Evolutionary conservation across 2,797 vertebrate genomes (phyloP).

Genomic region (Cossypha niveicapilla): DNA sequence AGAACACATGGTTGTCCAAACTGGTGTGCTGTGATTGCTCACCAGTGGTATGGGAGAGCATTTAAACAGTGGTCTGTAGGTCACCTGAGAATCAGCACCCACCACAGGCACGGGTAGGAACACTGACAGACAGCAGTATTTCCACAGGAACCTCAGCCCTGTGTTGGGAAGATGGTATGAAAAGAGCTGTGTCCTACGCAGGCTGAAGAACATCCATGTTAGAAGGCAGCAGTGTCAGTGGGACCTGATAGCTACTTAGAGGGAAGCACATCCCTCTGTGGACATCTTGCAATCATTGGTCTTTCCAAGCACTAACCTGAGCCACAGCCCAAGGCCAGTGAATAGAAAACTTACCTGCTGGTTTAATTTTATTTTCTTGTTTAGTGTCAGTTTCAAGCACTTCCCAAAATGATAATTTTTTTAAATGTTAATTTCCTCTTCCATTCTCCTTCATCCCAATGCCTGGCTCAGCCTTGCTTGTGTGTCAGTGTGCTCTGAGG

Average conservation of each 20-base stretch:
- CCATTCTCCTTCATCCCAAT: background rate
- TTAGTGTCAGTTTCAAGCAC: conserved; percentile 4
- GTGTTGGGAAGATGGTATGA: background rate
- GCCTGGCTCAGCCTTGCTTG: background rate
- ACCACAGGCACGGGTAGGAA: background rate
- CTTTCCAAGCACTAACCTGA: background rate
- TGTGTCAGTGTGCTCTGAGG: background rate
- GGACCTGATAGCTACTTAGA: background rate
- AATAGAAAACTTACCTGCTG: background rate
- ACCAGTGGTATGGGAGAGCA: background rate
- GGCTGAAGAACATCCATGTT: background rate
- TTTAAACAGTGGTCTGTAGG: background rate
- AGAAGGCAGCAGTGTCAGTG: background rate
- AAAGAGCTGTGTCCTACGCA: background rate
- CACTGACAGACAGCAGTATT: background rate
- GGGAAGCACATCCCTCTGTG: background rate
- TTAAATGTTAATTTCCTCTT: background rate
- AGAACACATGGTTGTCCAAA: conserved; percentile 8
- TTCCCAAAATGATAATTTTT: conserved; percentile 12
- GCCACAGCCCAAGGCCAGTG: background rate
- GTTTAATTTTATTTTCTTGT: background rate
- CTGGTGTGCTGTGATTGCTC: background rate
- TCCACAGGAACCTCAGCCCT: background rate
- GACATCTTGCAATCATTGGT: background rate
- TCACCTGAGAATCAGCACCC: background rate